A percentile compares a stretch with the other conserved stretches of the same genome.
These are phyloP conservation scores for Megaleporinus macrocephalus DNA, from an alignment of 2,113 vertebrate species.

Conservation along the genomic window DNA sequence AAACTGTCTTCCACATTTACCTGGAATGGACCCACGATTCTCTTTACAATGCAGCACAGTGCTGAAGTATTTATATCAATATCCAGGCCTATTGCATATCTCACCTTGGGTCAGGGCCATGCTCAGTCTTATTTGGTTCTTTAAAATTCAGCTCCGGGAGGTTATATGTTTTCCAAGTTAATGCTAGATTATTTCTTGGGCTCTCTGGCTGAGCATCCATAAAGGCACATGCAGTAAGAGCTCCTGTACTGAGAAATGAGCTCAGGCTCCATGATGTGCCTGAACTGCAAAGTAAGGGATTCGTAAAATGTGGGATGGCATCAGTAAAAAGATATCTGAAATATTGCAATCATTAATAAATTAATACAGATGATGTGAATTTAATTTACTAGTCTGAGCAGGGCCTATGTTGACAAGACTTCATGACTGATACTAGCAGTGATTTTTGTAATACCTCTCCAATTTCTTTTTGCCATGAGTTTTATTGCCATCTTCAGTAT, in stretches of 20 bases:
- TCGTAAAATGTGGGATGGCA: too few relatives aligned
- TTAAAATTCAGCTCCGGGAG: neutral
- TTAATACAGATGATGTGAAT: neutral
- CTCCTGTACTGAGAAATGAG: neutral
- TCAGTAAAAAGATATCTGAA: too few relatives aligned
- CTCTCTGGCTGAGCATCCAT: neutral
- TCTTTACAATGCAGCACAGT: neutral
- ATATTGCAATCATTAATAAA: neutral
- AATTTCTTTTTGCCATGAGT: neutral
- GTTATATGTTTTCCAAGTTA: neutral
- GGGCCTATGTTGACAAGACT: neutral
- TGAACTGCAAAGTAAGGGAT: too few relatives aligned
- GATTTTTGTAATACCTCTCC: neutral
- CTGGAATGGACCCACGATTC: neutral
- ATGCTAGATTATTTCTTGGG: neutral
- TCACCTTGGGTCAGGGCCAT: neutral
- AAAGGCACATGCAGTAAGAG: neutral
- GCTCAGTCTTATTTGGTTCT: neutral
- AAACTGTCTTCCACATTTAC: too few relatives aligned
- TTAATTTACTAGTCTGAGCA: neutral
- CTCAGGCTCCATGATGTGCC: neutral
- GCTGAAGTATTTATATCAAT: conserved; percentile 16
- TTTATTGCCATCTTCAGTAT: neutral
- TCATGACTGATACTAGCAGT: too few relatives aligned
- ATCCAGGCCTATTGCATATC: neutral